Evolutionary conservation across 2,113 vertebrate species (phyloP), one percentile per base, ranked within the genome.

Genomic region (Pterocles gutturalis): DNA sequence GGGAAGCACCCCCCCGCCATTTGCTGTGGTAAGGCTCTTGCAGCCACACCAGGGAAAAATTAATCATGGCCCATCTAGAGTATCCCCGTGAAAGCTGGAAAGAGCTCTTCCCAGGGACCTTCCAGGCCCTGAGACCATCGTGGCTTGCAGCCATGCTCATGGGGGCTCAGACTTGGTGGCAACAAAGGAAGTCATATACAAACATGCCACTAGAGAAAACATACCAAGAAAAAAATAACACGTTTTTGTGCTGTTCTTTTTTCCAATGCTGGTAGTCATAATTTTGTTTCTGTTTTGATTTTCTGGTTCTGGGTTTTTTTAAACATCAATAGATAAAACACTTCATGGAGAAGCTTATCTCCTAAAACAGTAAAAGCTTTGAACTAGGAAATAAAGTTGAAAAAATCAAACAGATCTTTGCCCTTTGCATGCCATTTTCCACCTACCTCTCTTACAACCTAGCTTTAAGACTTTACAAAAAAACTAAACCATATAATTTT

Each of bases 361-460:
- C 76, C 85, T 88, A 51, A 89, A 97, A 66, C 54, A 93, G 66
- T 84, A 64, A 95, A 96, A 55, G 46, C 13, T 92, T 92, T 83
- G 78, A 98, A 96, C 67, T 45, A 95, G 90, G 84, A 95, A 97
- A 97, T 73, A 29, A 95, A 88, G 80, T 8, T 89, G 60, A 69
- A 96, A 97, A 96, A 96, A 79, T 34, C 60, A 88, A 90, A 69
- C 45, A 43, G 55, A 60, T 54, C 79, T 69, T 95, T 95, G 55
- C 67, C 89, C 75, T 69, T 92, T 49, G 49, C 67, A 49, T 64
- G 93, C 82, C 29, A 7, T 58, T 94, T 94, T 79, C 60, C 55
- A 38, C 24, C 33, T 20, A n/a, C 17, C 25, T 45, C 34, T 65
- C 41, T 65, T 43, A 45, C 12, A 87, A 88, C 38, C 45, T 72